phyloP scores from a whole-genome alignment of 2,888 invertebrate genomes.

The Drosophila vallismaia region DNA sequence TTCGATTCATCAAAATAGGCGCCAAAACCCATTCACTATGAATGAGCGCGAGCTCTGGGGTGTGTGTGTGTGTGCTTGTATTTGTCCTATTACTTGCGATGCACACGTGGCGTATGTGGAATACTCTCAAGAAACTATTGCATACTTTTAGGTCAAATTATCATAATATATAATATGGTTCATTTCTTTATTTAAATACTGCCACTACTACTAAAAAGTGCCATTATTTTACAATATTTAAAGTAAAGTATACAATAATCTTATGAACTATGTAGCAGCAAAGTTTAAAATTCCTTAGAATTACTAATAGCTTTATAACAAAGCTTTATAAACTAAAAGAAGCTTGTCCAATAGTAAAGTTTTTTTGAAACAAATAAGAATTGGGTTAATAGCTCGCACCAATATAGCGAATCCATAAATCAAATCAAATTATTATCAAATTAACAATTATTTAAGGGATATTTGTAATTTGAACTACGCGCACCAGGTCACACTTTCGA shows the following conservation, averaged over 20 bases:
- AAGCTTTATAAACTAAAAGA: no score
- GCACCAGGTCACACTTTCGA: neutral
- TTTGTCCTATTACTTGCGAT: constrained; percentile 2
- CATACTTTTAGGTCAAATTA: constrained; percentile 2
- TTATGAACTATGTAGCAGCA: no score
- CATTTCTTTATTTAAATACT: no score
- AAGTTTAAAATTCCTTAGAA: no score
- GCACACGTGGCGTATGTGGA: constrained; percentile 48
- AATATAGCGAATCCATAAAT: no score
- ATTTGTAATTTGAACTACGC: neutral
- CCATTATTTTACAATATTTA: no score
- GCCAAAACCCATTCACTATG: constrained; percentile 64
- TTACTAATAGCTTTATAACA: no score
- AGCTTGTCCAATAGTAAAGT: no score
- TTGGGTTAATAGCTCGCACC: no score
- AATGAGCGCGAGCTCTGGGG: constrained; percentile 9
- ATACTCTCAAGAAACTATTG: constrained; percentile 7
- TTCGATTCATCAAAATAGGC: constrained; percentile 66
- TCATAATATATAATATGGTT: neutral
- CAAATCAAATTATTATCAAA: neutral
- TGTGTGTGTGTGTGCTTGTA: constrained; percentile 6
- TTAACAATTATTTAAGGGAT: neutral
- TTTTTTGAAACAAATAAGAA: no score
- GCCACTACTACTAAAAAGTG: no score
- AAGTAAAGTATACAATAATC: no score